Base-by-base conservation (phyloP, 2,113 vertebrate genomes). In the Mustelus asterias region DNA sequence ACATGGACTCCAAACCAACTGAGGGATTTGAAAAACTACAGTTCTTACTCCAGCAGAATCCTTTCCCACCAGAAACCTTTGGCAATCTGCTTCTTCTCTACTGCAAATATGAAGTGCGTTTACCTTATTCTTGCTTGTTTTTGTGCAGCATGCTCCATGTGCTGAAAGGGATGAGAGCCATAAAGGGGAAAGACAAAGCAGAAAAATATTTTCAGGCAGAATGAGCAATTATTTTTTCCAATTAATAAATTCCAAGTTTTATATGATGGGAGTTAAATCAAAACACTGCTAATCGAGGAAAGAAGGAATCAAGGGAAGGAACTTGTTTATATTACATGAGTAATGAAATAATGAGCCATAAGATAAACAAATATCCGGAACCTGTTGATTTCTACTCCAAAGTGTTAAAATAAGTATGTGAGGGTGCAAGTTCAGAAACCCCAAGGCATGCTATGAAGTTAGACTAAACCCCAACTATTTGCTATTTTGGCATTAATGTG, bases 11-110 rank as follows among this genome's bases (percentile, higher is more conserved):
- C 2, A 98, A 98, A 96, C 99, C 99, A 0, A 98, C 98, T 0
- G 99, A 99, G 96, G 99, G 99, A 2, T 99, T 99, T 95, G 98
- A 99, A 97, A 99, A 99, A 96, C 97, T 99, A 67, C 98, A 99
- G 96, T 99, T 99, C 96, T 98, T 99, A 83, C 97, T 99, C 95
- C 98, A 99, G 97, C 99, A 99, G 97, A 98, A 98, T 96, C 98
- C 99, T 58, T 99, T 98, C 41, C 99, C 99, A 0, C 98, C 98
- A 0, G 98, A 99, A 97, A 99, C 98, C 20, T 99, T 99, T n/a
- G 98, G 98, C 86, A 99, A 99, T 97, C 97, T 99, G 96, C 97
- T 99, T 20, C 97, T 99, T 60, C 98, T 99, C 63, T 99, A 99
- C 96, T 99, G 99, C 97, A 98, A 98, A 97, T 98, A 98, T 22